phyloP scores from a whole-genome alignment of 2,797 vertebrate species.

The Tragelaphus eurycerus region DNA sequence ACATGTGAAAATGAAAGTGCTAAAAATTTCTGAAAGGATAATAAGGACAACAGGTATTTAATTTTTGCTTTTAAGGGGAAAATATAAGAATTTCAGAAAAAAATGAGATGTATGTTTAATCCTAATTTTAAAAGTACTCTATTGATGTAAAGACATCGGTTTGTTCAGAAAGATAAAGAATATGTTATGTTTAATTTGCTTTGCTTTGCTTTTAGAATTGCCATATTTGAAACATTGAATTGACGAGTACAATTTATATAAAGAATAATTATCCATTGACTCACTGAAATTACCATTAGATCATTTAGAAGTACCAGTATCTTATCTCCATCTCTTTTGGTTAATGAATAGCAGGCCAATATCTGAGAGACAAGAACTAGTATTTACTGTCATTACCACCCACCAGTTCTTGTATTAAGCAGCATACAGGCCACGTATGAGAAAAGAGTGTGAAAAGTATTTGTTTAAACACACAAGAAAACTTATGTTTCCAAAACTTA shows the following conservation, averaged over 20 bases:
- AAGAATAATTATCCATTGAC: background rate
- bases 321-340: background rate
- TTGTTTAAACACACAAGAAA: background rate
- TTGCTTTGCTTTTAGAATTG: conserved; percentile 20
- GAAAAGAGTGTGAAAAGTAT: background rate
- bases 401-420: background rate
- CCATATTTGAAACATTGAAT: background rate
- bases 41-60: background rate
- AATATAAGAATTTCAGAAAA: background rate
- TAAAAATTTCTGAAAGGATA: background rate
- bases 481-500: conserved; percentile 4
- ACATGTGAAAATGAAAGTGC: background rate
- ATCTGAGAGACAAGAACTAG: background rate
- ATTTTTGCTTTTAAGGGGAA: background rate
- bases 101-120: background rate
- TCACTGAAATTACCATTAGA: background rate
- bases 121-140: background rate
- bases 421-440: background rate
- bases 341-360: background rate
- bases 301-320: background rate
- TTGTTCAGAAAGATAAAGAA: background rate
- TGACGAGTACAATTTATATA: background rate
- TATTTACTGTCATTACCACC: background rate
- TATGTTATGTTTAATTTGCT: background rate
- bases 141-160: background rate